Base-by-base conservation (phyloP, 1,140 invertebrate genomes). In the Phymastichus coffea region DNA sequence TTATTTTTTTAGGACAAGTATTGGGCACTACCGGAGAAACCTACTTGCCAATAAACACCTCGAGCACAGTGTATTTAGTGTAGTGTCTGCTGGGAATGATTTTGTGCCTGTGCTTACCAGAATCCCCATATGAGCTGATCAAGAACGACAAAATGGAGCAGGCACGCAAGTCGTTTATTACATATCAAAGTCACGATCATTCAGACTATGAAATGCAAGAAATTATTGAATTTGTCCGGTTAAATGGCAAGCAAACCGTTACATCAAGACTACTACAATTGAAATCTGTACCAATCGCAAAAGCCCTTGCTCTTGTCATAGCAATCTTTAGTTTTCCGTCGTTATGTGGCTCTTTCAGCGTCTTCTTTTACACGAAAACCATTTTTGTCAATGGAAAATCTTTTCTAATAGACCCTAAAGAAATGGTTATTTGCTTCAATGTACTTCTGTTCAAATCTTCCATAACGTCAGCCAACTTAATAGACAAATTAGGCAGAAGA, bases 301-400 rank as follows among this genome's bases (percentile, higher is more conserved):
- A 83, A 63, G 86, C 85, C 4, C 70, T 89, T 2, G 69, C 85
- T 8, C 83, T 91, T 20, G 78, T 85, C 22, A 63, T 86, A 15
- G 76, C 82, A 6, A 79, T 91, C 46, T 85, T 87, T 68, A 77
- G 86, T 8, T 86, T 89, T n/a, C 88, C 90, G 68, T 88, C 91
- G 66, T 80, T 90, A 56, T 86, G 84, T 48, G 88, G 90, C 1
- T 85, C 89, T 8, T 88, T 87, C 43, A 88, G 85, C 2, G 80
- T 91, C 22, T 85, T 87, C 64, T 86, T 87, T 22, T 90, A 90
- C 67, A 82, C 87, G 1, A 85, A 88, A 47, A 81, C 83, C 40
- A 91, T 92, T 66, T 87, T 92, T 63, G 80, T 83, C 17, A 70
- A 78, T 58, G 77, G 83, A 20, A 82, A 85, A 52, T 79, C 80